Evolutionary conservation across 2,797 vertebrate genomes (phyloP).

Genomic region (Typhlichthys subterraneus): DNA sequence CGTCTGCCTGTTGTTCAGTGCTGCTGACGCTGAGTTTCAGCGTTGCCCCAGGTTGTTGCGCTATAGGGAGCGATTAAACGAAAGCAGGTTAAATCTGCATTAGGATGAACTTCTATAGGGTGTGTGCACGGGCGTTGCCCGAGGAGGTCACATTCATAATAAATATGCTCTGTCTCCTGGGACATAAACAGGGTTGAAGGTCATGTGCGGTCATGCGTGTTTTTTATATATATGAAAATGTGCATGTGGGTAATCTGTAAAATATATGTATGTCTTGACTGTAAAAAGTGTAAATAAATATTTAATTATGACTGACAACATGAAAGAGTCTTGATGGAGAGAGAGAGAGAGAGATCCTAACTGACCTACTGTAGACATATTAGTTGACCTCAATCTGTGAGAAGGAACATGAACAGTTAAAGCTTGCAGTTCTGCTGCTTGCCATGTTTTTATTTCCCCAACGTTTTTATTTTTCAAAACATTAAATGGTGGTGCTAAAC

Average conservation of each 20-base stretch:
- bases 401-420: no score
- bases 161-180: slow-evolving; percentile 32
- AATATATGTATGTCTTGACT: slow-evolving; percentile 58
- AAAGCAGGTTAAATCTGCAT: slow-evolving; percentile 34
- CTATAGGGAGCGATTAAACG: slow-evolving; percentile 40
- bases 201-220: slow-evolving; percentile 48
- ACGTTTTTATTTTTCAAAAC: no score
- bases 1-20: slow-evolving; percentile 11
- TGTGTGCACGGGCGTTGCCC: slow-evolving; percentile 20
- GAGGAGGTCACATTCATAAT: slow-evolving; percentile 27
- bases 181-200: slow-evolving; percentile 73
- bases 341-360: no score
- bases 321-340: no score
- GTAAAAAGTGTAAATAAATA: slow-evolving; percentile 80
- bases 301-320: slow-evolving; percentile 68
- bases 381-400: no score
- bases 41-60: slow-evolving; percentile 41
- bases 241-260: slow-evolving; percentile 76
- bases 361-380: no score
- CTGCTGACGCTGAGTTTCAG: slow-evolving; percentile 42
- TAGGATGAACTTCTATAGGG: slow-evolving; percentile 18
- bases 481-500: no score
- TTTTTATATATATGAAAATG: slow-evolving; percentile 44
- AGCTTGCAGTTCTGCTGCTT: no score
- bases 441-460: no score